Evolutionary conservation across 2,797 vertebrate species (phyloP).

Genomic region (Alfaro cultratus): DNA sequence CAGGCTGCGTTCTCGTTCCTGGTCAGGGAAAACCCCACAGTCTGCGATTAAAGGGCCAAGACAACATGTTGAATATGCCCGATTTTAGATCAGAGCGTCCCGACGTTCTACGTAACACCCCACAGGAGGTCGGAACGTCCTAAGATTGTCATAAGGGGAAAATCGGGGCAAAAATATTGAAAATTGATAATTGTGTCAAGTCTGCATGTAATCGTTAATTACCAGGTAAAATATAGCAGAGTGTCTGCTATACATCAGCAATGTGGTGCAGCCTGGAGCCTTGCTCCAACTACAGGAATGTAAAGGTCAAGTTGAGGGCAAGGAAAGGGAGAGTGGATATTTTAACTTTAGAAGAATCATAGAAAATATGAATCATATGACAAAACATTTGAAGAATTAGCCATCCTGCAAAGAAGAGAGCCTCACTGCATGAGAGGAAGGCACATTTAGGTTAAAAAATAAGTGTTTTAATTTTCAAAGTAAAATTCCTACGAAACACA

Average conservation of each 20-base stretch:
- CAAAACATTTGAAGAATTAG: neutral
- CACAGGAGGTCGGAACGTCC: too few relatives aligned
- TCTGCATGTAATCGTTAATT: too few relatives aligned
- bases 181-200: too few relatives aligned
- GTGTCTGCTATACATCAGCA: neutral
- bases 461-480: neutral
- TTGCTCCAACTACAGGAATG: neutral
- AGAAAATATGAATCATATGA: neutral
- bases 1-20: too few relatives aligned
- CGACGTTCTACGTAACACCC: too few relatives aligned
- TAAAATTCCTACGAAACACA: neutral
- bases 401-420: neutral
- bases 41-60: too few relatives aligned
- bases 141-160: too few relatives aligned
- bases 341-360: too few relatives aligned
- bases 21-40: too few relatives aligned
- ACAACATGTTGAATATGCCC: too few relatives aligned
- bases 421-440: neutral
- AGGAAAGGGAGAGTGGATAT: neutral
- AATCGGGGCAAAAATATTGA: too few relatives aligned
- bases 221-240: neutral
- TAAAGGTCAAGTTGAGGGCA: neutral
- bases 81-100: too few relatives aligned
- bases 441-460: neutral
- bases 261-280: neutral